A percentile compares a stretch with the other conserved stretches of the same genome.
Conservation (phyloP, 2,888 invertebrate genomes). For the Drosophila yooni region DNA sequence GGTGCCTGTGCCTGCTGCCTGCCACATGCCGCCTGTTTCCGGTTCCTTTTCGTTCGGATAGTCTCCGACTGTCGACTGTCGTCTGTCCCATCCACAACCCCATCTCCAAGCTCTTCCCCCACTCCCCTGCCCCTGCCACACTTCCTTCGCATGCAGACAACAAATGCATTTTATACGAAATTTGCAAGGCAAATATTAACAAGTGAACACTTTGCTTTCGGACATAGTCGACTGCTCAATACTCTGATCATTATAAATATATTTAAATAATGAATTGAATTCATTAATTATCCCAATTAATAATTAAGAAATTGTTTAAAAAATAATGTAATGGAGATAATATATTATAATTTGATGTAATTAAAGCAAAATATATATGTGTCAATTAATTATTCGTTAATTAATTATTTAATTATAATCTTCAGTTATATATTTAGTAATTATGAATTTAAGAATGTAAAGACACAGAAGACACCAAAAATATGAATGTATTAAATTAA, state of each 20-base stretch:
- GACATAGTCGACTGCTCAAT: background rate
- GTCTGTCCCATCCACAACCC: constrained; percentile 24
- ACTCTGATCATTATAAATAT: background rate
- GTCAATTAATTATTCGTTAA: background rate
- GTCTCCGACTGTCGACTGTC: constrained; percentile 27
- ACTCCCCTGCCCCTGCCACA: background rate
- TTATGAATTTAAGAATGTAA: background rate
- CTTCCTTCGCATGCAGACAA: constrained; percentile 63
- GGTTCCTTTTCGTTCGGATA: constrained; percentile 42
- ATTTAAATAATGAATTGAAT: background rate
- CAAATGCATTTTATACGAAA: constrained; percentile 75
- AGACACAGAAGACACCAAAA: background rate
- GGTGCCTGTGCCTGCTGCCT: constrained; percentile 16
- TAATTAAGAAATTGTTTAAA: background rate
- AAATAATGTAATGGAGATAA: background rate
- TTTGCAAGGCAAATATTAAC: constrained; percentile 77
- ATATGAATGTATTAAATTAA: background rate
- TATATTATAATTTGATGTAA: background rate
- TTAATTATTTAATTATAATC: background rate
- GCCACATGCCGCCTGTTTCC: constrained; percentile 29
- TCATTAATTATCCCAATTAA: background rate
- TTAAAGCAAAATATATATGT: background rate
- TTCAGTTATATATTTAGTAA: background rate
- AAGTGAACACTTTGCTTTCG: background rate
- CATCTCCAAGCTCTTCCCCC: background rate